Percentiles rank a stretch among this genome's conserved stretches.
These are phyloP conservation scores for Plectrocnemia conspersa DNA, from an alignment of 1,140 invertebrate species.

Conservation along the genomic window DNA sequence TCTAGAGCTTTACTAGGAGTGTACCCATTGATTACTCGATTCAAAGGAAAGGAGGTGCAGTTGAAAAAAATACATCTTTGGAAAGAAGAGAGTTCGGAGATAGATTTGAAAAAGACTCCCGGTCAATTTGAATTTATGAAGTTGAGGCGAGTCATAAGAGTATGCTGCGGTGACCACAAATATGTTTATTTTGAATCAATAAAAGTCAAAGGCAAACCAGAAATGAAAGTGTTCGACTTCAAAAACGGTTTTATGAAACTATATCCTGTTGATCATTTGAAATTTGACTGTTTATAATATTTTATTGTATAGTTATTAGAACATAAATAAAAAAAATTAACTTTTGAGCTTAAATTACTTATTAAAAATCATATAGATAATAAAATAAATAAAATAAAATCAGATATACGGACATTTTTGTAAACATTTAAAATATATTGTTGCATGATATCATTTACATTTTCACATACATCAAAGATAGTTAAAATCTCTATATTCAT, in stretches of 20 bases:
- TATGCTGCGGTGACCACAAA: constrained; percentile 56
- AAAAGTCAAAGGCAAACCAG: constrained; percentile 53
- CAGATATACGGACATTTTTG: too few relatives aligned
- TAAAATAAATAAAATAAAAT: too few relatives aligned
- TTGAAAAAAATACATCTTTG: constrained; percentile 37
- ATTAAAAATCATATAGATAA: too few relatives aligned
- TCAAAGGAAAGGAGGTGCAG: constrained; percentile 45
- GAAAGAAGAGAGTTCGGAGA: constrained; percentile 28
- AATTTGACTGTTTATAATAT: not conserved
- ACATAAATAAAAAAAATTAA: too few relatives aligned
- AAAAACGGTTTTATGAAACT: constrained; percentile 61
- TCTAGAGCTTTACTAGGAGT: constrained; percentile 62
- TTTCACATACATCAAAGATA: too few relatives aligned
- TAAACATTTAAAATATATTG: too few relatives aligned
- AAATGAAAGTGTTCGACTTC: constrained; percentile 62
- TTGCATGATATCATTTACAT: too few relatives aligned
- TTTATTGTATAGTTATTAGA: too few relatives aligned
- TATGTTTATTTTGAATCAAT: constrained; percentile 57
- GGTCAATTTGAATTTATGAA: constrained; percentile 54
- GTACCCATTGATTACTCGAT: constrained; percentile 58
- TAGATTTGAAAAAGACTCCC: constrained; percentile 23
- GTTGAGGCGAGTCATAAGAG: constrained; percentile 47
- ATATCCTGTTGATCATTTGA: not conserved
- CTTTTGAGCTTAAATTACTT: too few relatives aligned
- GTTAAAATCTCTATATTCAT: too few relatives aligned